Base-by-base conservation (phyloP, 2,113 vertebrate species). In the Heterotilapia buettikoferi region DNA sequence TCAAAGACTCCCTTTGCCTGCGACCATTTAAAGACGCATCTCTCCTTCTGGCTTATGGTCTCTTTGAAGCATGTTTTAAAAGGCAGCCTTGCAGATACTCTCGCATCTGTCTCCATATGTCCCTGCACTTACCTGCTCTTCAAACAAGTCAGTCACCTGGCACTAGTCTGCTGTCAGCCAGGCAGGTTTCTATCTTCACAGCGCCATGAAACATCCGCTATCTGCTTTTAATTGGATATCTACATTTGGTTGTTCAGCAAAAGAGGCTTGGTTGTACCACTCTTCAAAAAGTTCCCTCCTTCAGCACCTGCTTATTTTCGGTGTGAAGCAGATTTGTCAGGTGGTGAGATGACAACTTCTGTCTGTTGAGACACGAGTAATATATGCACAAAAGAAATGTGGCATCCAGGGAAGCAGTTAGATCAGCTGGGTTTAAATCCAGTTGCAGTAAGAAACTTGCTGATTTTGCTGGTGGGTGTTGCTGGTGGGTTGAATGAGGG, bases 41-140 rank as follows among this genome's bases (percentile, higher is more conserved):
- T 87, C 80, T 85, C 79, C 87, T 63, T 83, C 12, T 29, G 66
- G 85, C 84, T 86, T 47, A 11, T 29, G 11, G 47, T 85, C 50
- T n/a, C 82, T 92, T 82, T 93, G 89, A 94, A 89, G 82, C 13
- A 16, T 3, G 31, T 86, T 89, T 82, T 31, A 86, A 92, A 84
- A 71, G 63, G 9, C 61, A 80, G 85, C 73, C 45, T 88, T 84
- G 21, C 59, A 85, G 89, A 91, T 78, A 21, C 40, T 50, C 68
- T 78, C 54, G 2, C 9, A 33, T 29, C 9, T 82, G 38, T 86
- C 88, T 91, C 83, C 85, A 84, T 86, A 88, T 89, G 87, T 89
- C 21, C 21, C 36, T 24, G 9, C 29, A 54, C 86, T 90, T 88
- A 85, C 92, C 89, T 90, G 3, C 82, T 91, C 85, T 87, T 90